These are phyloP conservation scores for Callochromis pleurospilus DNA, from an alignment of 2,113 vertebrate genomes.

Conservation along the genomic window DNA sequence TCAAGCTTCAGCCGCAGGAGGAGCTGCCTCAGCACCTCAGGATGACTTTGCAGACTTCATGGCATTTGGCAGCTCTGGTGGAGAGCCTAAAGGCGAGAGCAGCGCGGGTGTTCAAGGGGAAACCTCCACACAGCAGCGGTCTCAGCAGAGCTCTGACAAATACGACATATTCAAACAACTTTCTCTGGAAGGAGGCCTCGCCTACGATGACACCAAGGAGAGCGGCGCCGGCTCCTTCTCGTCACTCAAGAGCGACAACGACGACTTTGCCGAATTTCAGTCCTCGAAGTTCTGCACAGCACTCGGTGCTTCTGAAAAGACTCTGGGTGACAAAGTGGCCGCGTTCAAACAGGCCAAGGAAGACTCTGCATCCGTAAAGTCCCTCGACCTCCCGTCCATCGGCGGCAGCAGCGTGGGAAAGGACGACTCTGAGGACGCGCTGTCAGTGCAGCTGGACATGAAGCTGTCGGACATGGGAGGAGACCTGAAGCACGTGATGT, in stretches of 20 bases:
- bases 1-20: slow-evolving; percentile 32
- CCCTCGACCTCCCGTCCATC: slow-evolving; percentile 94
- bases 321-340: slow-evolving; percentile 86
- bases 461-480: slow-evolving; percentile 95
- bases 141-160: slow-evolving; percentile 72
- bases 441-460: slow-evolving; percentile 98
- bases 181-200: slow-evolving; percentile 78
- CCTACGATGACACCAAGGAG: slow-evolving; percentile 83
- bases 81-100: slow-evolving; percentile 60
- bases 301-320: slow-evolving; percentile 78
- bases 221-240: slow-evolving; percentile 62
- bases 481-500: slow-evolving; percentile 98
- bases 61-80: slow-evolving; percentile 81
- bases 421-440: slow-evolving; percentile 94
- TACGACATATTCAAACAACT: slow-evolving; percentile 91
- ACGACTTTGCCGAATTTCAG: slow-evolving; percentile 94
- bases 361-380: slow-evolving; percentile 93
- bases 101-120: slow-evolving; percentile 58
- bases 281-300: slow-evolving; percentile 85
- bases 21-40: slow-evolving; percentile 57
- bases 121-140: slow-evolving; percentile 12
- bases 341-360: slow-evolving; percentile 94
- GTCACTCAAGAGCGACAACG: slow-evolving; percentile 76
- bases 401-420: slow-evolving; percentile 94
- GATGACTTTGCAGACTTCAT: slow-evolving; percentile 98